A percentile compares a stretch with the other conserved stretches of the same genome.
These are phyloP conservation scores for Aphelenchoides fujianensis DNA, from an alignment of 1,140 invertebrate genomes.

Conservation along the genomic window DNA sequence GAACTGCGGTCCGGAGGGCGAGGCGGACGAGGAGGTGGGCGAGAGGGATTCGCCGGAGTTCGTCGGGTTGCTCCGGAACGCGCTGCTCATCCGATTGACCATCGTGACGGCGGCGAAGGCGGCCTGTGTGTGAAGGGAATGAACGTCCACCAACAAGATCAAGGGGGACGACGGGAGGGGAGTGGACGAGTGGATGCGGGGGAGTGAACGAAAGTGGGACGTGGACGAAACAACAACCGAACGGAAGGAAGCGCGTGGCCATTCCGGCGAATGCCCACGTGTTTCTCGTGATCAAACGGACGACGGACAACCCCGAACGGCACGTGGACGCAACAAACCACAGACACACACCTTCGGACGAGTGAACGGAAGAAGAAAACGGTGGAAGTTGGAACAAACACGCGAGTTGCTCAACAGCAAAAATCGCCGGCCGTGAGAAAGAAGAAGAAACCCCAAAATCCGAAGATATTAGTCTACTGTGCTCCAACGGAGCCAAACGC, in stretches of 20 bases:
- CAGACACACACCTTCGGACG: too few species aligned
- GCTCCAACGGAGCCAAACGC: too few species aligned
- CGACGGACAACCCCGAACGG: too few species aligned
- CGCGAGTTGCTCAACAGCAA: too few species aligned
- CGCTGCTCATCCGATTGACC: constrained; percentile 57
- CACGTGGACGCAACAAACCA: too few species aligned
- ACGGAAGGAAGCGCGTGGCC: neutral
- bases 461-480: too few species aligned
- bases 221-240: neutral
- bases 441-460: too few species aligned
- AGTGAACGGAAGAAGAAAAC: too few species aligned
- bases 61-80: constrained; percentile 45
- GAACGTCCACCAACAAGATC: constrained; percentile 28
- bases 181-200: constrained; percentile 25
- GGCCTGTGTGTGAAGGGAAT: constrained; percentile 43
- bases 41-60: constrained; percentile 23
- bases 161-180: neutral
- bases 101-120: constrained; percentile 61
- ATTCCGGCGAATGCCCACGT: too few species aligned
- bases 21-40: constrained; percentile 20
- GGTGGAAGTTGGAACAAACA: too few species aligned
- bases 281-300: neutral
- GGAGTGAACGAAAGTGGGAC: constrained; percentile 15
- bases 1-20: neutral
- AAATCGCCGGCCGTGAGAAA: too few species aligned